Conservation (phyloP, 2,888 invertebrate genomes). For the Pyrgus malvae region DNA sequence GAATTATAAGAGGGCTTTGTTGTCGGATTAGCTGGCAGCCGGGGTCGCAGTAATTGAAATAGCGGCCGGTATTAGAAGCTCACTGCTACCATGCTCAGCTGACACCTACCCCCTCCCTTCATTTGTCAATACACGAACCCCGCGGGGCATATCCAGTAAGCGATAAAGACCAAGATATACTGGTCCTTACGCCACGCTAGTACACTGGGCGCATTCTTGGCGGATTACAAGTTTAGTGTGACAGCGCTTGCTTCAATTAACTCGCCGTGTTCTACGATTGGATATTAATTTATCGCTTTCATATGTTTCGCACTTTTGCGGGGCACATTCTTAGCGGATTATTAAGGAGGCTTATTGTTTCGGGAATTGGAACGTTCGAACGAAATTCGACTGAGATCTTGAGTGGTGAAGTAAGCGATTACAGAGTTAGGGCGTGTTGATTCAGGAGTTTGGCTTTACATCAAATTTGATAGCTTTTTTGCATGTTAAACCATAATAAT, state of each 20-base stretch:
- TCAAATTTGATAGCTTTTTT: too few relatives aligned
- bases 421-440: too few relatives aligned
- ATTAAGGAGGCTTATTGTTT: background rate
- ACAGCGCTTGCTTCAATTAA: conserved; percentile 44
- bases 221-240: conserved; percentile 44
- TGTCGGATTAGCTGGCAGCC: conserved; percentile 42
- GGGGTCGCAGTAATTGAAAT: conserved; percentile 50
- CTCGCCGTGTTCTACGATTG: conserved; percentile 38
- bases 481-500: too few relatives aligned
- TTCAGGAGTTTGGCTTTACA: too few relatives aligned
- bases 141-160: conserved; percentile 4
- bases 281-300: conserved; percentile 41
- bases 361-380: background rate
- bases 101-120: conserved; percentile 37
- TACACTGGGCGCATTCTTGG: conserved; percentile 38
- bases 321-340: background rate
- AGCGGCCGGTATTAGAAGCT: conserved; percentile 57
- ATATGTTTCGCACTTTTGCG: conserved; percentile 1
- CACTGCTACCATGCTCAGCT: conserved; percentile 56
- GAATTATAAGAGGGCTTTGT: conserved; percentile 43
- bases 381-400: too few relatives aligned
- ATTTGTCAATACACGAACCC: background rate
- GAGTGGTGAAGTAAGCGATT: conserved; percentile 38
- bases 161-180: conserved; percentile 19
- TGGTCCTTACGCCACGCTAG: conserved; percentile 30